A percentile compares a stretch with the other conserved stretches of the same genome.
These are phyloP conservation scores for Ochropacha duplaris DNA, from an alignment of 2,888 invertebrate species.

Conservation along the genomic window DNA sequence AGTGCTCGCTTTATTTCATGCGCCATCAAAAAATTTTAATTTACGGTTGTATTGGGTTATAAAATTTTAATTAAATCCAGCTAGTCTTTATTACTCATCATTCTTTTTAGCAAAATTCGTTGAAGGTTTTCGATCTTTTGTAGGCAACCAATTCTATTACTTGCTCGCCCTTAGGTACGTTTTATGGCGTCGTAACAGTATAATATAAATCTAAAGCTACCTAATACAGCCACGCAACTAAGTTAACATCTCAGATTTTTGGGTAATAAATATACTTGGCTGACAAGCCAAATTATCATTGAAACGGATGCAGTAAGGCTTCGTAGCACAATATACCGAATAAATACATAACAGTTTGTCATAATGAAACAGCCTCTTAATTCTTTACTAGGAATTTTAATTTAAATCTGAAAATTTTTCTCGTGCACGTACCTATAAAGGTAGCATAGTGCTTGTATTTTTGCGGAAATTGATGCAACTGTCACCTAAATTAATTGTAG, in stretches of 20 bases:
- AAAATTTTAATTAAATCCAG: constrained; percentile 25
- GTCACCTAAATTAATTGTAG: background rate
- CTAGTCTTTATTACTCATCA: constrained; percentile 20
- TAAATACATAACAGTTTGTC: constrained; percentile 4
- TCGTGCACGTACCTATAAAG: too few relatives aligned
- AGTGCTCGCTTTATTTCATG: constrained; percentile 8
- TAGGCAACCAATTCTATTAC: constrained; percentile 23
- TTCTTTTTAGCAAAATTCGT: constrained; percentile 29
- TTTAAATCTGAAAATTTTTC: too few relatives aligned
- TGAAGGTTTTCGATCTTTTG: constrained; percentile 24
- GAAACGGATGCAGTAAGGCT: constrained; percentile 24
- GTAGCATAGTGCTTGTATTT: too few relatives aligned
- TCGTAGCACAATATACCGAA: constrained; percentile 24
- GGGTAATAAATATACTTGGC: constrained; percentile 26
- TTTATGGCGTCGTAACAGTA: constrained; percentile 38
- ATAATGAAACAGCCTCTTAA: too few relatives aligned
- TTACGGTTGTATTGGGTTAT: constrained; percentile 13
- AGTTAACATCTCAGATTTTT: constrained; percentile 22
- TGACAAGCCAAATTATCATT: constrained; percentile 27
- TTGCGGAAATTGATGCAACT: background rate
- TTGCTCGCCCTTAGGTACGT: constrained; percentile 25
- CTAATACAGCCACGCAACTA: constrained; percentile 25
- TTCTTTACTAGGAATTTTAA: too few relatives aligned
- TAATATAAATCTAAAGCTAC: constrained; percentile 31
- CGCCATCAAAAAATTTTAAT: constrained; percentile 8